Percentiles rank a stretch among this genome's conserved stretches.
phyloP scores from a whole-genome alignment of 2,888 invertebrate species.

The Drosophila seclusa region DNA sequence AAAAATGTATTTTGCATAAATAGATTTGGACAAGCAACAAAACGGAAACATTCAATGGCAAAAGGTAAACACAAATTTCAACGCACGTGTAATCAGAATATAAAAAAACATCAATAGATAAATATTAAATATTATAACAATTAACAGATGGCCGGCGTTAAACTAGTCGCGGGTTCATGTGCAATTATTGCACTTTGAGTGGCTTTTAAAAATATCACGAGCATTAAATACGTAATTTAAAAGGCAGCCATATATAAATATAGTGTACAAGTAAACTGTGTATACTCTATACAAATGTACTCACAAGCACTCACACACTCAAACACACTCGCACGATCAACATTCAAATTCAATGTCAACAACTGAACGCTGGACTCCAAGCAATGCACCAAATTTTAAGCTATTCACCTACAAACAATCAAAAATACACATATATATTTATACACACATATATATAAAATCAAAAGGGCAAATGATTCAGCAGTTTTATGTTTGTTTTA shows the following conservation, averaged over 20 bases:
- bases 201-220: conserved; percentile 53
- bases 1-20: not conserved
- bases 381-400: conserved; percentile 47
- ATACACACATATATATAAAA: conserved; percentile 10
- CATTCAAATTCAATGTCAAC: conserved; percentile 63
- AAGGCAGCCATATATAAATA: conserved; percentile 32
- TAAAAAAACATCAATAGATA: conserved; percentile 36
- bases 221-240: conserved; percentile 56
- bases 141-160: conserved; percentile 21
- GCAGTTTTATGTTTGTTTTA: conserved; percentile 29
- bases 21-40: conserved; percentile 8
- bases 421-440: not conserved
- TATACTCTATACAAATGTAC: not conserved
- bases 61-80: not conserved
- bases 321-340: not conserved
- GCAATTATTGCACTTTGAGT: conserved; percentile 74
- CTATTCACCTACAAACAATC: conserved; percentile 21
- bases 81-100: conserved; percentile 32
- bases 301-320: not conserved
- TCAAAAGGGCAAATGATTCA: conserved; percentile 39
- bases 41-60: conserved; percentile 21
- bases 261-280: not conserved
- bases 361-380: conserved; percentile 30
- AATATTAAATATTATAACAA: conserved; percentile 33
- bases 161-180: conserved; percentile 66